These are phyloP conservation scores for Pyrgilauda ruficollis DNA, from an alignment of 2,113 vertebrate genomes.

Conservation along the genomic window DNA sequence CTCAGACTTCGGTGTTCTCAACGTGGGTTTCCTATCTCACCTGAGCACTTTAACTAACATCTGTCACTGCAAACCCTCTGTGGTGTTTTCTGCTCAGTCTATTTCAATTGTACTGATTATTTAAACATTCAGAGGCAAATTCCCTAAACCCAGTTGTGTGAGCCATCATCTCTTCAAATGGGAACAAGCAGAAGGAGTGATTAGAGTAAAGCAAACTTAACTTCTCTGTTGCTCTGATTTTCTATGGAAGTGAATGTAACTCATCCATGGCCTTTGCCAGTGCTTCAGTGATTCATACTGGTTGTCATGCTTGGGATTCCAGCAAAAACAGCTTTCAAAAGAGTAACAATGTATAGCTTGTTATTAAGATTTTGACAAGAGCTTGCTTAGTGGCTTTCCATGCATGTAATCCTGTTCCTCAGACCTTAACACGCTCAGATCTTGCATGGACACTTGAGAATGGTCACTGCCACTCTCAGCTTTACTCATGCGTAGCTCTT, in stretches of 20 bases:
- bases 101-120: neutral
- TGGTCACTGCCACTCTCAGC: neutral
- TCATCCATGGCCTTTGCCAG: neutral
- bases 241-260: neutral
- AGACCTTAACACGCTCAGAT: neutral
- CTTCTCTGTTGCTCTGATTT: neutral
- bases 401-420: neutral
- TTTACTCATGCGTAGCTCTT: neutral
- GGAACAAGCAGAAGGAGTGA: neutral
- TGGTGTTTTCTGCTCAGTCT: neutral
- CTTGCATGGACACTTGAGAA: neutral
- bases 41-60: neutral
- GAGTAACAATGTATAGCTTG: neutral
- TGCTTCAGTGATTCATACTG: neutral
- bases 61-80: neutral
- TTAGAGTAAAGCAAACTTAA: neutral
- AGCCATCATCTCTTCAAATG: neutral
- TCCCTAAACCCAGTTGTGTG: neutral
- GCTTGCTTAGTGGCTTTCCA: neutral
- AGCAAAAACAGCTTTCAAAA: neutral
- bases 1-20: neutral
- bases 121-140: neutral
- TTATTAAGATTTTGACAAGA: neutral
- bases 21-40: neutral
- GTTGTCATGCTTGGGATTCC: conserved; percentile 12